Evolutionary conservation across 2,797 vertebrate species (phyloP), one percentile per base, ranked within the genome.

Genomic region (Sebastiscus albofasciatus): DNA sequence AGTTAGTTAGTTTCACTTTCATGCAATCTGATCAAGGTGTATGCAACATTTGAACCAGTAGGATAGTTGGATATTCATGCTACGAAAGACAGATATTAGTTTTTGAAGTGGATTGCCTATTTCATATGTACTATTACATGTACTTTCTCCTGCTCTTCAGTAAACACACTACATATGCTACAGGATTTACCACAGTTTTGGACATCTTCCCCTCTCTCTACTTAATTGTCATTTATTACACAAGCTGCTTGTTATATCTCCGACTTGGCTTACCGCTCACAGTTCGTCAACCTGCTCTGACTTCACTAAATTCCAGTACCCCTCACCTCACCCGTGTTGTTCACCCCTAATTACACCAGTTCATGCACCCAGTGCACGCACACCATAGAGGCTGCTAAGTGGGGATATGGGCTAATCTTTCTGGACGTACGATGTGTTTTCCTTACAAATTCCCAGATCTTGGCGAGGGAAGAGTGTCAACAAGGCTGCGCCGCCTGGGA

Each of bases 371-470:
- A 31, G 26, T 5, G 66, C 68, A 71, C 4, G 2, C 24, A 33
- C 73, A 78, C 64, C 75, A 67, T 61, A 62, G 69, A 24, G 67
- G 77, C 82, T 67, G 42, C 67, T 90, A 84, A 93, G 80, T 88
- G 83, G 88, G 88, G 84, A 93, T 93, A 70, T 84, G 77, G 70
- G 70, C 76, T 93, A 90, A 94, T 93, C 89, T 89, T 73, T 81
- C 73, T 84, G 75, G 82, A 93, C 73, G 75, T 80, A 77, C 5
- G 2, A 18, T 71, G 64, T 91, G 88, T 91, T 92, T 92, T 90
- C 73, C 81, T 76, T 85, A 84, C 86, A 91, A 93, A 93, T 92
- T 92, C 92, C 84, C 86, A 88, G 78, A 91, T 91, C 84, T 86
- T 42, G 13, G 79, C 20, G 27, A 72, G 82, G 52, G 79, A 82